Evolutionary conservation across 2,113 vertebrate species (phyloP), one percentile per base, ranked within the genome.

Genomic region (Catagonus wagneri): DNA sequence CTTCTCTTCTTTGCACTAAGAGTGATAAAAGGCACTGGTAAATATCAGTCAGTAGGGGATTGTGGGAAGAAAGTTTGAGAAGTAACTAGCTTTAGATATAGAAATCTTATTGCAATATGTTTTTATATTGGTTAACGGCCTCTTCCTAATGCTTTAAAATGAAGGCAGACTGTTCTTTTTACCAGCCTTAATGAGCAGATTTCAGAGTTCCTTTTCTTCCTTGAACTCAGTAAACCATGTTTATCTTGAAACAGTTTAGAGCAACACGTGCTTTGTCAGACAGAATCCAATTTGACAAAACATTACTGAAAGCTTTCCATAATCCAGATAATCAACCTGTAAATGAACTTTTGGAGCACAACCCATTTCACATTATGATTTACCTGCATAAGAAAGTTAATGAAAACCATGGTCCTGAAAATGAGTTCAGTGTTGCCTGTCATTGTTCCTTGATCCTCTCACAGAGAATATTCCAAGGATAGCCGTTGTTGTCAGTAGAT

Each of bases 51-150:
- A 44, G 20, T 56, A 71, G 65, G 61, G 68, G 65, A 39, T 56
- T 78, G 13, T 86, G 80, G 75, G 65, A 81, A 69, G 69, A 68
- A 75, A 54, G 34, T 22, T 39, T n/a, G 25, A 92, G 97, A 94
- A 83, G 52, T 76, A 22, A 22, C 19, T 32, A 86, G 39, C 68
- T 83, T 23, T 25, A 32, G 61, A 32, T 56, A 27, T 0, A 39
- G 52, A 66, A 92, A 27, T 83, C 84, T 88, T 9, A 10, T 39
- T 61, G 68, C 80, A n/a, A 5, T 71, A 56, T 34, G 44, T 9
- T 27, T 11, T 86, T 86, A 5, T 60, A 32, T 32, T 72, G 36
- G 75, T 68, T 54, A 81, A 23, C 71, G 44, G 19, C 36, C 81
- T 78, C 56, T 72, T 83, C 54, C 78, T n/a, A 32, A 20, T 76